A percentile compares a stretch with the other conserved stretches of the same genome.
Conservation (phyloP, 1,140 invertebrate genomes). For the Diabrotica virgifera region DNA sequence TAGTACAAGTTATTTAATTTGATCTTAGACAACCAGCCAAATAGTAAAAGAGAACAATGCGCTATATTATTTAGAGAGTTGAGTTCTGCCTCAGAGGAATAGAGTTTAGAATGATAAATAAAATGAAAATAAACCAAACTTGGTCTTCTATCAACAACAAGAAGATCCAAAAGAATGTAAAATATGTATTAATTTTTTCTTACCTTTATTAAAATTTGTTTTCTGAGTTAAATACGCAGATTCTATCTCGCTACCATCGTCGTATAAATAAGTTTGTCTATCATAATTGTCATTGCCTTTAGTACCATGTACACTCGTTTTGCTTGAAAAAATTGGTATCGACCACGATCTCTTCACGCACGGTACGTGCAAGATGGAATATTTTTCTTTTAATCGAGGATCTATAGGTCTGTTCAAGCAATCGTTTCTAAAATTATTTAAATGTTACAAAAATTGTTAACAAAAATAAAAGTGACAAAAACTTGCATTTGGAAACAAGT, state of each 20-base stretch:
- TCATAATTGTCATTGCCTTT: conserved; percentile 23
- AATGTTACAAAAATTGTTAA: neutral
- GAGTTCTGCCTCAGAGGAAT: no score
- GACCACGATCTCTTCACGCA: conserved; percentile 27
- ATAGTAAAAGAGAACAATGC: no score
- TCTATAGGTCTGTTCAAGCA: conserved; percentile 20
- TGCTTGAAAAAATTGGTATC: conserved; percentile 16
- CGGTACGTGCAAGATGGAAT: conserved; percentile 28
- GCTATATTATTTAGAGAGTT: no score
- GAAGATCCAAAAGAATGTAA: no score
- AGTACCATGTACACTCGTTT: conserved; percentile 1
- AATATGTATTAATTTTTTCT: no score
- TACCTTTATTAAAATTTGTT: neutral
- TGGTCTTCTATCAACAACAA: no score
- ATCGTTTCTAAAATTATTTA: neutral
- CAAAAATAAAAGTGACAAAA: neutral
- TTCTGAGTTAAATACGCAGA: conserved; percentile 11
- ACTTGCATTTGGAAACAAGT: neutral
- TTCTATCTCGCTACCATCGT: conserved; percentile 31
- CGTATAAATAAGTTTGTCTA: conserved; percentile 24
- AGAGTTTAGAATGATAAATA: no score
- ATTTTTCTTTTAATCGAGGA: conserved; percentile 29
- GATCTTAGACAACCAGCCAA: no score
- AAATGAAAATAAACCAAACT: no score
- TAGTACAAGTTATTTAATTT: no score